Base-by-base conservation (phyloP, 2,113 vertebrate species). In the Laticauda laticaudata region DNA sequence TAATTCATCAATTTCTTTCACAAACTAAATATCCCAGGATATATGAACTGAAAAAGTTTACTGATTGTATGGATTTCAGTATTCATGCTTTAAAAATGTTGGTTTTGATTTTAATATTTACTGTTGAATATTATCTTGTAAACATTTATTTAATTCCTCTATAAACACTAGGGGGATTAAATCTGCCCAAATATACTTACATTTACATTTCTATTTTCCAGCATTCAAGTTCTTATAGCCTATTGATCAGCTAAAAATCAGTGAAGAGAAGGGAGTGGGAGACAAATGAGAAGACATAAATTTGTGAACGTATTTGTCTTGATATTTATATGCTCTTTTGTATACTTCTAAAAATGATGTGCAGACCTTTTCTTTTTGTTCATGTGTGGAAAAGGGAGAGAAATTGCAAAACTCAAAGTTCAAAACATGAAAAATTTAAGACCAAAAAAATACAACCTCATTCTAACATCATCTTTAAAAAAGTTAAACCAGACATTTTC, bases 131-230 rank as follows among this genome's bases (percentile, higher is more conserved):
- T 95, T 48, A 90, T 88, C 89, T 86, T 86, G 15, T 39, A 39
- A 95, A 86, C 43, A 94, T 45, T 91, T 93, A 92, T 20, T 12
- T 92, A 15, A 39, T 92, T 95, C 93, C 94, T 94, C 93, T 95
- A 86, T 75, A 75, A 75, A 75, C 5, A 75, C 15, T 34, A 75
- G 69, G 69, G 69, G 34, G 69, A 14, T 34, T 75, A 18, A 75
- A 20, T 75, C n/a, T 75, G n/a, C 15, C n/a, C 69, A 39, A 39
- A 20, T 75, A 75, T 75, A 39, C 5, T 75, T 75, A 34, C 29
- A n/a, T 75, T 75, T n/a, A 75, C 2, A 4, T 75, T 75, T 34
- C 64, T 75, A 34, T 34, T 75, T 34, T 75, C 64, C 15, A 34
- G 12, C 29, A 34, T 34, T 69, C 61, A 69, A 69, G 26, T n/a